Evolutionary conservation across 2,113 vertebrate species (phyloP).

Genomic region (Eretmochelys imbricata): DNA sequence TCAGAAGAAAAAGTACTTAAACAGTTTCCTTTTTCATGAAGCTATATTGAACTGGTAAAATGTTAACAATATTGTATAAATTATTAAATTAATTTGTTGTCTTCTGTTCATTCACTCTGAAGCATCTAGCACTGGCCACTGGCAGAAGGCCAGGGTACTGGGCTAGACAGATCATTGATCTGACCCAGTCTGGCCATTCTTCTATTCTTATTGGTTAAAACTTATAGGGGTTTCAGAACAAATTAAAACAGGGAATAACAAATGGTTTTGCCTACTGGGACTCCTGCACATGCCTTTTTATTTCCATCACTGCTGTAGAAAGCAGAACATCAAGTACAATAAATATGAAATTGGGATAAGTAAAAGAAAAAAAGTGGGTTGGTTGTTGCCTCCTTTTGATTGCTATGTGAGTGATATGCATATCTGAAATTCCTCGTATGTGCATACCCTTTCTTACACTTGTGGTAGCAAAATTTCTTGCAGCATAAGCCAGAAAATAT

Average conservation of each 20-base stretch:
- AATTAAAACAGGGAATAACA: not conserved
- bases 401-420: not conserved
- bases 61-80: not conserved
- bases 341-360: not conserved
- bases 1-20: too few species aligned
- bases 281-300: not conserved
- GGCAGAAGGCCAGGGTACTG: not conserved
- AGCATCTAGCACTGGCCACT: not conserved
- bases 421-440: accelerated
- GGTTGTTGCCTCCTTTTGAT: not conserved
- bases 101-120: not conserved
- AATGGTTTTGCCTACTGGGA: not conserved
- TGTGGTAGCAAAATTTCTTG: not conserved
- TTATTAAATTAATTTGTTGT: not conserved
- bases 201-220: not conserved
- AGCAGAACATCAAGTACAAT: not conserved
- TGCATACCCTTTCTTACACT: not conserved
- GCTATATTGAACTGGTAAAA: not conserved
- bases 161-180: not conserved
- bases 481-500: not conserved
- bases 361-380: accelerated
- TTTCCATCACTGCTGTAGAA: not conserved
- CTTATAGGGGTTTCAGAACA: not conserved
- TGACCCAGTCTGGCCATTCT: not conserved
- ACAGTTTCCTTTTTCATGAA: not conserved